Evolutionary conservation across 1,140 invertebrate species (phyloP), one percentile per base, ranked within the genome.

Genomic region (Drosophila obscura): DNA sequence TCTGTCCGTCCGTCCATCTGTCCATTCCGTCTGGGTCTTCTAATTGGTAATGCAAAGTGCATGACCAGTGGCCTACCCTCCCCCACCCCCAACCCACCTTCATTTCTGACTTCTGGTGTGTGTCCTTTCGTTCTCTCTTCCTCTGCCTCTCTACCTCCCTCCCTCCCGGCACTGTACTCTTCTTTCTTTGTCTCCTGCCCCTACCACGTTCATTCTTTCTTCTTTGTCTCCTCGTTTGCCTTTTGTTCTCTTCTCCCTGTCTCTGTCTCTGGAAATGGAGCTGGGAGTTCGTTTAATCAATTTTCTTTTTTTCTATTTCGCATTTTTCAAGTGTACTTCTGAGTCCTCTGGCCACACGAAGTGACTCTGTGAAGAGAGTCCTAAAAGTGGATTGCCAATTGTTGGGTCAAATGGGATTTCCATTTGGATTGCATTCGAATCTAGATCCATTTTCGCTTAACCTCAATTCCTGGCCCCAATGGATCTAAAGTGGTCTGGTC

Each of bases 11-110:
- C 49, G 31, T 61, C 24, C 39, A 31, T 61, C 43, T 62, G 46
- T 39, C 35, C 35, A 13, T 13, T 39, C 53, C 53, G 49, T 60
- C 43, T 59, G 44, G 24, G 52, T 66, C 62, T 71, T 69, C 67
- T 83, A 85, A 85, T 85, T 85, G 81, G 77, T 85, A 85, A 85
- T 85, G 81, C 77, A 81, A 85, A 85, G 81, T 85, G 81, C 77
- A 84, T 80, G 63, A 49, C 64, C 64, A 57, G 66, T 39, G 45
- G 13, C 43, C 39, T 15, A 4, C 22, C 22, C 22, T 22, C 1
- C 22, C 22, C 22, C 4, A 0, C 22, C 24, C 5, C 26, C 26
- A 6, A 26, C 9, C 35, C 35, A 39, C 11, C 11, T 39, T 39
- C n/a, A 58, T 28, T 45, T 51, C 62, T 67, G 69, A 53, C 57